A percentile compares a stretch with the other conserved stretches of the same genome.
Conservation (phyloP, 1,140 invertebrate species). For the Bathynomus jamesi region DNA sequence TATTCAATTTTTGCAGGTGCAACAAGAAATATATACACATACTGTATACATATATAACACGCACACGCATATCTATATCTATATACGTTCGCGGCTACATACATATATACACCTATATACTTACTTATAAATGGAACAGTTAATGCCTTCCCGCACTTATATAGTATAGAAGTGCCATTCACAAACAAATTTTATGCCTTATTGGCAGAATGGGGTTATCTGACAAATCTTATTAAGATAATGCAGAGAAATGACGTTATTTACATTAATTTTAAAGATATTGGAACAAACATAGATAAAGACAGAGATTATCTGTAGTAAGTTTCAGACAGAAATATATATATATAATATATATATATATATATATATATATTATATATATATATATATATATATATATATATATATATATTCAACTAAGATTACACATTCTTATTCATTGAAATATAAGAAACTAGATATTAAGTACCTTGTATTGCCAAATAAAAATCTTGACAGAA, state of each 20-base stretch:
- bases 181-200: too few relatives aligned
- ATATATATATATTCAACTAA: background rate
- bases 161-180: too few relatives aligned
- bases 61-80: background rate
- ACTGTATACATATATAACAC: background rate
- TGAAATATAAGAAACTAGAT: background rate
- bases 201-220: too few relatives aligned
- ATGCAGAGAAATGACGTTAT: too few relatives aligned
- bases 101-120: background rate
- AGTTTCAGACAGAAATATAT: background rate
- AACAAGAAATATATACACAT: background rate
- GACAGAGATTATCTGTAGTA: too few relatives aligned
- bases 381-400: background rate
- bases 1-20: too few relatives aligned
- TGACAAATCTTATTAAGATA: too few relatives aligned
- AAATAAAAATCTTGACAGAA: background rate
- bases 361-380: background rate
- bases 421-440: background rate
- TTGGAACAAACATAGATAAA: too few relatives aligned
- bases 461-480: background rate
- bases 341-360: background rate
- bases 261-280: too few relatives aligned
- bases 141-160: too few relatives aligned
- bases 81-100: background rate
- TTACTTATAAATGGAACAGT: background rate